Base-by-base conservation (phyloP, 2,113 vertebrate species). In the Mixornis gularis region DNA sequence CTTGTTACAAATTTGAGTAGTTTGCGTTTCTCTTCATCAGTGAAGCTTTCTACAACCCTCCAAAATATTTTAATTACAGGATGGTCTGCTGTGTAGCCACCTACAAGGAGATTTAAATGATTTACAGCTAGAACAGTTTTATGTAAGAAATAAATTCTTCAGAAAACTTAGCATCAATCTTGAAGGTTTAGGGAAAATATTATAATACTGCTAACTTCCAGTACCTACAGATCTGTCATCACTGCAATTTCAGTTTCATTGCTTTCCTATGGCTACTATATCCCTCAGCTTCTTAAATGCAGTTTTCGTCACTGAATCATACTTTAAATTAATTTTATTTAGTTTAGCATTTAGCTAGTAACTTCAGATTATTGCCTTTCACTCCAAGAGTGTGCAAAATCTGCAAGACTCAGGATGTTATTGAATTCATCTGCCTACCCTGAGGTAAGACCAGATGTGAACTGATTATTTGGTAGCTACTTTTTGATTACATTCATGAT, bases 21-120 rank as follows among this genome's bases (percentile, higher is more conserved):
- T 81, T 99, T 99, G 89, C 99, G 98, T 91, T 99, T 99, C 89
- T 99, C 99, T 58, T 99, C 99, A 51, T 99, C 99, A 12, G 99
- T 99, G 97, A 99, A 99, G n/a, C 98, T 97, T 95, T 99, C 99
- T 7, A 99, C 99, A 29, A 99, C 99, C 84, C 98, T 98, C 99
- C 99, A 99, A 92, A 99, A 99, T 95, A 96, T 99, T 95, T 98
- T 98, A 92, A 99, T 99, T 62, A 99, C 99, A 0, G 99, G 98
- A 89, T 99, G 99, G 73, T 98, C 99, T 26, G 98, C 98, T 17
- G 99, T 95, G 90, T 99, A 99, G 34, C 99, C 99, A 49, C 99
- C 99, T 99, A n/a, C 6, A 87, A 77, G 13, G 76, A 71, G 52
- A 90, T 79, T 89, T 38, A 92, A 86, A 65, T n/a, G 1, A 48